Percentiles rank a stretch among this genome's conserved stretches.
Evolutionary conservation across 2,888 invertebrate species (phyloP).

Genomic region (Junonia oenone): DNA sequence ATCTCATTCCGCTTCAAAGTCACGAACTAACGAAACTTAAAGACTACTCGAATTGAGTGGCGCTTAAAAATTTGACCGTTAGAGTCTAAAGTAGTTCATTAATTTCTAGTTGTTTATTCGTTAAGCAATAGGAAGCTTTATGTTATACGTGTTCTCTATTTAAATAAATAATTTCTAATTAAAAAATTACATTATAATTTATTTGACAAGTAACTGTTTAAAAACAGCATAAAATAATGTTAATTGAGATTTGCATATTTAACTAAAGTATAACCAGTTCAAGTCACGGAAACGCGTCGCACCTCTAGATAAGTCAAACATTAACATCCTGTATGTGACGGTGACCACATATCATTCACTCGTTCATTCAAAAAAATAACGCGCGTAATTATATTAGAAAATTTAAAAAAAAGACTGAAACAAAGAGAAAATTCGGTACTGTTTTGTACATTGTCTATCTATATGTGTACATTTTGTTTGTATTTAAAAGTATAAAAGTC

Average conservation of each 20-base stretch:
- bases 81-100: not conserved
- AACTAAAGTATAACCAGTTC: constrained; percentile 42
- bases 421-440: too few species aligned
- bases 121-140: not conserved
- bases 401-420: too few species aligned
- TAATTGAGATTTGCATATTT: constrained; percentile 17
- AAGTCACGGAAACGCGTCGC: constrained; percentile 39
- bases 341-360: constrained; percentile 35
- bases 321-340: constrained; percentile 56
- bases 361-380: not conserved
- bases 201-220: not conserved
- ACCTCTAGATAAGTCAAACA: constrained; percentile 68
- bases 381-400: not conserved
- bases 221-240: not conserved
- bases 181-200: not conserved
- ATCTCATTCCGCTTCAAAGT: too few species aligned
- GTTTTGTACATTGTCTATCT: too few species aligned
- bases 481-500: too few species aligned
- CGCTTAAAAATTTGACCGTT: not conserved
- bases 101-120: not conserved
- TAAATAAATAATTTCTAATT: not conserved
- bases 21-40: too few species aligned
- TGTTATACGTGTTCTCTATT: not conserved
- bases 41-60: not conserved
- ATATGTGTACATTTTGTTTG: too few species aligned